A percentile compares a stretch with the other conserved stretches of the same genome.
phyloP scores from a whole-genome alignment of 2,888 invertebrate genomes.

The Portevinia maculata region DNA sequence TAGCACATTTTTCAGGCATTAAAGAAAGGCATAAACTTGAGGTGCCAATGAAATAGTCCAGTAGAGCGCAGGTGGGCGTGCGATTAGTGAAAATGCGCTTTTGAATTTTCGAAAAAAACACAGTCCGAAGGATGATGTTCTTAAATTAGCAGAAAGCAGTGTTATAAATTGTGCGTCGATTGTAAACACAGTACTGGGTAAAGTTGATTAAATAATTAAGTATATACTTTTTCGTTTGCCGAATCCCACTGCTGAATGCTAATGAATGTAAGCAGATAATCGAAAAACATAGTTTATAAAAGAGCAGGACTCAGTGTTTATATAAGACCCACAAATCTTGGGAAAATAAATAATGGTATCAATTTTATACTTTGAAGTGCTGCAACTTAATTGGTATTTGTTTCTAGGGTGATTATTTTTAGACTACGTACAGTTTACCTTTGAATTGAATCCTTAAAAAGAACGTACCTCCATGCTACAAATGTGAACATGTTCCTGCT shows the following conservation, averaged over 20 bases:
- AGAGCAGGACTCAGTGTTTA: slow-evolving; percentile 30
- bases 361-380: slow-evolving; percentile 46
- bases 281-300: slow-evolving; percentile 37
- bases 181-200: slow-evolving; percentile 16
- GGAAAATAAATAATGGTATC: slow-evolving; percentile 30
- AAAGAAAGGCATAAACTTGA: slow-evolving; percentile 1
- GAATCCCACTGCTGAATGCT: neutral
- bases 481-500: too few species aligned
- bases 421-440: slow-evolving; percentile 12
- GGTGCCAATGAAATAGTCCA: slow-evolving; percentile 44
- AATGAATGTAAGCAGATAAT: slow-evolving; percentile 28
- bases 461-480: neutral
- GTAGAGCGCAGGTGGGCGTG: slow-evolving; percentile 39
- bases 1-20: slow-evolving; percentile 1
- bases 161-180: slow-evolving; percentile 48
- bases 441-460: neutral
- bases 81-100: slow-evolving; percentile 18
- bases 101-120: neutral
- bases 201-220: slow-evolving; percentile 42
- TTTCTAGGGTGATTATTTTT: slow-evolving; percentile 12
- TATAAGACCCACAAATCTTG: slow-evolving; percentile 19
- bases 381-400: slow-evolving; percentile 33
- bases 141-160: slow-evolving; percentile 29
- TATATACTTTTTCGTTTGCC: slow-evolving; percentile 14
- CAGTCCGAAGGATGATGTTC: slow-evolving; percentile 40